phyloP scores from a whole-genome alignment of 2,888 invertebrate genomes.

The Cyrtodaria siliqua region DNA sequence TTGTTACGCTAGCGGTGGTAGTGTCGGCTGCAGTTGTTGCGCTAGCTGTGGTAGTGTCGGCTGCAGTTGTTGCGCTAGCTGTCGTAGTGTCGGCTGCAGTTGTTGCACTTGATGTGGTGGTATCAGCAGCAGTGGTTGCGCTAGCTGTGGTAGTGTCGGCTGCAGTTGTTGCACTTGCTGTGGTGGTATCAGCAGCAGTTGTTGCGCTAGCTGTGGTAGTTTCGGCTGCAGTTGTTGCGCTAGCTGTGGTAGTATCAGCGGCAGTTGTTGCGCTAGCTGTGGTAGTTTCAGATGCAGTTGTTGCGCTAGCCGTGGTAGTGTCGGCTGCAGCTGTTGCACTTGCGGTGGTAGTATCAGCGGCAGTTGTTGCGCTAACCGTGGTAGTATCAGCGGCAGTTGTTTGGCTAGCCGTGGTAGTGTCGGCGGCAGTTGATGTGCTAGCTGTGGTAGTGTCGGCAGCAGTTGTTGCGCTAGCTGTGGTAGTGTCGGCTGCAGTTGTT shows the following conservation, averaged over 20 bases:
- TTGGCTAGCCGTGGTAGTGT: not conserved
- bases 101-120: not conserved
- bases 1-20: not conserved
- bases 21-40: not conserved
- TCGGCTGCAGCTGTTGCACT: not conserved
- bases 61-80: not conserved
- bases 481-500: conserved; percentile 4
- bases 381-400: not conserved
- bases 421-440: not conserved
- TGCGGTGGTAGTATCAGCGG: not conserved
- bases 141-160: not conserved
- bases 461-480: not conserved
- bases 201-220: not conserved
- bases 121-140: not conserved
- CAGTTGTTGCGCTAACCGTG: no score
- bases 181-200: not conserved
- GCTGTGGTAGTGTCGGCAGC: not conserved
- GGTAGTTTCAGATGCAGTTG: not conserved
- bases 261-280: not conserved
- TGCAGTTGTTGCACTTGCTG: not conserved
- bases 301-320: not conserved
- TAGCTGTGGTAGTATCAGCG: not conserved
- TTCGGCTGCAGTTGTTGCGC: not conserved
- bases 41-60: not conserved
- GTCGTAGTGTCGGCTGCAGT: not conserved